Base-by-base conservation (phyloP, 2,113 vertebrate genomes). In the Urocitellus parryii region DNA sequence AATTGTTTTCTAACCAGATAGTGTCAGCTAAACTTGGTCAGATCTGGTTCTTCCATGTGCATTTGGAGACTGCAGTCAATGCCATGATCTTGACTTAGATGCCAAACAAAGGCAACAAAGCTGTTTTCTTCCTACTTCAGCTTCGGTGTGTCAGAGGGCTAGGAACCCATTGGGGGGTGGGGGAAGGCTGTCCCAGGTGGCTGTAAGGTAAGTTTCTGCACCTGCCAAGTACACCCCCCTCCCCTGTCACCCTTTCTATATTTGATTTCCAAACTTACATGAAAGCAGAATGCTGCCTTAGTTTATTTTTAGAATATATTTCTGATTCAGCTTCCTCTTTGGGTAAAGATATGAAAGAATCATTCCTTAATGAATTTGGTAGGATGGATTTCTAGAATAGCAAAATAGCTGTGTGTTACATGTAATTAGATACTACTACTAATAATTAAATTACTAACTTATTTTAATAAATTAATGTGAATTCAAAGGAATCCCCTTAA, bases 11-110 rank as follows among this genome's bases (percentile, higher is more conserved):
- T 89, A 80, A 97, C 56, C 67, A 95, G 11, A 92, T 0, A 88
- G n/a, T 83, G 45, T 93, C 93, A 91, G 76, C 74, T 82, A 90
- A 98, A 92, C 61, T 87, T 61, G 73, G 53, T 58, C 58, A 82
- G 53, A 74, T 68, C 68, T 74, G 24, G 12, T 85, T 95, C 48
- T 82, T 91, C 58, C 51, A 14, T 63, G 53, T 53, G 79, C 56
- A 80, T 78, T 86, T 90, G 56, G 89, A 83, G 68, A 86, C 65
- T 82, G 74, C 20, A 76, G 74, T 48, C 34, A 82, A 78, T 34
- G 20, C 32, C 16, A 68, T 16, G 8, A 87, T 63, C 48, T 81
- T 77, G 74, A 86, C 79, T 80, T 16, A 73, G 6, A 84, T 77
- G 53, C 58, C 76, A 96, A 63, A 58, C 56, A 82, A 77, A 93